Base-by-base conservation (phyloP, 2,113 vertebrate genomes). In the Pelecanoides urinatrix region DNA sequence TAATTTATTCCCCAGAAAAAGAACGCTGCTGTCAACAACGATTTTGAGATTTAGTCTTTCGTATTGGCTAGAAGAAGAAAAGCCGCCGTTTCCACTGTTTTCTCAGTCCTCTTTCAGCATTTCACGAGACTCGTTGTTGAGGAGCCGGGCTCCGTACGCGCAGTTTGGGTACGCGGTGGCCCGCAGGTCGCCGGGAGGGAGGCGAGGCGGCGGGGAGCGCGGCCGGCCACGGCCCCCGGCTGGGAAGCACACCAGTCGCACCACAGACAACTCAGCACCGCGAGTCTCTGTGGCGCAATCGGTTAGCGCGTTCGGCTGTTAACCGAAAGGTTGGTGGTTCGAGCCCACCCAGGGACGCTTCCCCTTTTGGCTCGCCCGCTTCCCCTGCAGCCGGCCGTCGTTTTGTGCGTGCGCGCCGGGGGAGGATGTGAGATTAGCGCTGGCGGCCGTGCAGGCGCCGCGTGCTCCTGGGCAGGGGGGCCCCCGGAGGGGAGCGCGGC, bases 321-420 rank as follows among this genome's bases (percentile, higher is more conserved):
- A 98, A 98, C 98, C 81, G 97, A 98, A 98, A 98, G 98, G 98
- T 96, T 98, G 98, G 98, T 98, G 98, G 98, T 98, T 98, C 97
- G 5, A 98, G 97, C 98, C 98, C 98, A 98, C 98, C 98, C 98
- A 97, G 98, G 97, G 98, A 98, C 96, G 98, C 3, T 44, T 7
- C 0, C 3, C 0, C 1, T 95, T 97, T 96, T 94, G 67, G 80
- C 40, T 1, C 5, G 20, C 11, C 63, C 58, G 16, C n/a, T 45
- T 19, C 30, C 73, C 32, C 40, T 6, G 42, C 74, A 29, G 36
- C 59, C 50, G 9, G 14, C 63, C 42, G 49, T 52, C 50, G 68
- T 87, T 95, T 91, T 87, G 58, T 82, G 75, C 73, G 29, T 72
- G 90, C 12, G 47, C 32, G 87, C n/a, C 42, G 81, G 50, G 59